A percentile compares a stretch with the other conserved stretches of the same genome.
Conservation (phyloP, 2,888 invertebrate genomes). For the Spilosoma lubricipeda region DNA sequence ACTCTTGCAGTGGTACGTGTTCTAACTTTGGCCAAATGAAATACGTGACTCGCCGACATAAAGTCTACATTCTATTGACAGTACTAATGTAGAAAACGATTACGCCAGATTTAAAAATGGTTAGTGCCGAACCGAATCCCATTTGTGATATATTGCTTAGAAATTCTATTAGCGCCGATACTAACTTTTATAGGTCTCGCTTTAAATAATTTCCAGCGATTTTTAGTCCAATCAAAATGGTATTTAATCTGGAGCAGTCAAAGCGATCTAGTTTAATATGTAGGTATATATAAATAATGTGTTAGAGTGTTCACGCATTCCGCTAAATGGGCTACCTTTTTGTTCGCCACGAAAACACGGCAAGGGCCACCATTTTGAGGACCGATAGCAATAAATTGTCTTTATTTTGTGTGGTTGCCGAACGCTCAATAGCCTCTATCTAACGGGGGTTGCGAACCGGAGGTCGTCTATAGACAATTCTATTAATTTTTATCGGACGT, state of each 20-base stretch:
- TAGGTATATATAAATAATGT: conserved; percentile 10
- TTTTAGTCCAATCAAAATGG: neutral
- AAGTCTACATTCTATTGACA: conserved; percentile 42
- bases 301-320: conserved; percentile 14
- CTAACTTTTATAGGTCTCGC: conserved; percentile 30
- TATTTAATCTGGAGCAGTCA: neutral
- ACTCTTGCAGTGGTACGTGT: conserved; percentile 54
- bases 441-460: conserved; percentile 21
- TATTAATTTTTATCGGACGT: conserved; percentile 30
- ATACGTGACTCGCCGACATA: conserved; percentile 52
- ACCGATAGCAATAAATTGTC: conserved; percentile 37
- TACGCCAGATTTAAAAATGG: conserved; percentile 52
- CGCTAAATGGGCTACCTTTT: conserved; percentile 21
- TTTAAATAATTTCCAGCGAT: conserved; percentile 2
- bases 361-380: conserved; percentile 29
- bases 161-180: conserved; percentile 42
- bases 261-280: neutral
- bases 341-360: conserved; percentile 16
- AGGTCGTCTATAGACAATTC: conserved; percentile 23
- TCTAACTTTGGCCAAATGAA: conserved; percentile 51
- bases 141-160: conserved; percentile 51
- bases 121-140: conserved; percentile 47
- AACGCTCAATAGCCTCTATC: conserved; percentile 22
- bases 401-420: conserved; percentile 32
- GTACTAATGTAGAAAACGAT: conserved; percentile 44